Conservation (phyloP, 2,888 invertebrate genomes). For the Epirrhoe tristata region DNA sequence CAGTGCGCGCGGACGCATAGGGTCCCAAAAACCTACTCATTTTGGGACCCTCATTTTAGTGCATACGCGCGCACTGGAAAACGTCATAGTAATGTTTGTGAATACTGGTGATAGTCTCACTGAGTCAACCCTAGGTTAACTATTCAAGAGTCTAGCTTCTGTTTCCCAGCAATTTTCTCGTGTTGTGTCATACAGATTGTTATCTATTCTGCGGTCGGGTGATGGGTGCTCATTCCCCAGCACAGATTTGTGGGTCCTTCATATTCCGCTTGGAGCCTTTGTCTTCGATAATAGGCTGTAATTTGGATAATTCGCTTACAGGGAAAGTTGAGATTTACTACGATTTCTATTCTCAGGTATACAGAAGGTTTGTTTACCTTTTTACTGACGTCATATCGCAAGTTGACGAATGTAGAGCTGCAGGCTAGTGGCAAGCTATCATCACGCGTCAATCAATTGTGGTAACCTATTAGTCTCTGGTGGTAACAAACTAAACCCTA, state of each 20-base stretch:
- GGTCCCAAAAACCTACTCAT: no score
- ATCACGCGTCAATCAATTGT: neutral
- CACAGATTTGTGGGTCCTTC: slow-evolving; percentile 50
- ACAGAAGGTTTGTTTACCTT: slow-evolving; percentile 26
- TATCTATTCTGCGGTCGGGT: slow-evolving; percentile 44
- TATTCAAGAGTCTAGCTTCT: slow-evolving; percentile 59
- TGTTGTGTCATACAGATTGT: slow-evolving; percentile 49
- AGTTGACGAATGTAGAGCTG: slow-evolving; percentile 4
- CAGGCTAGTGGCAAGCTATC: neutral
- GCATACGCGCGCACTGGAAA: no score
- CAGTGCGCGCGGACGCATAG: no score
- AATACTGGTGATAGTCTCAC: no score
- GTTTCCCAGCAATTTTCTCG: slow-evolving; percentile 65
- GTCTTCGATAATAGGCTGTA: slow-evolving; percentile 47
- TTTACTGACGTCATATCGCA: slow-evolving; percentile 8
- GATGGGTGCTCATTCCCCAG: slow-evolving; percentile 61
- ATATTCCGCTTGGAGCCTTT: slow-evolving; percentile 44
- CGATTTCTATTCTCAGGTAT: slow-evolving; percentile 21
- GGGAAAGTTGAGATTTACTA: slow-evolving; percentile 45
- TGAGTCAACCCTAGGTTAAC: slow-evolving; percentile 46
- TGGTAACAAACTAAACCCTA: no score
- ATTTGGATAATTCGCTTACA: slow-evolving; percentile 52
- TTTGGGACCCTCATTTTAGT: no score
- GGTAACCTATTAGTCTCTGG: no score
- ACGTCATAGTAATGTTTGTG: no score